Percentiles rank a stretch among this genome's conserved stretches.
Evolutionary conservation across 2,797 vertebrate species (phyloP).

Genomic region (Sebastes cheni): DNA sequence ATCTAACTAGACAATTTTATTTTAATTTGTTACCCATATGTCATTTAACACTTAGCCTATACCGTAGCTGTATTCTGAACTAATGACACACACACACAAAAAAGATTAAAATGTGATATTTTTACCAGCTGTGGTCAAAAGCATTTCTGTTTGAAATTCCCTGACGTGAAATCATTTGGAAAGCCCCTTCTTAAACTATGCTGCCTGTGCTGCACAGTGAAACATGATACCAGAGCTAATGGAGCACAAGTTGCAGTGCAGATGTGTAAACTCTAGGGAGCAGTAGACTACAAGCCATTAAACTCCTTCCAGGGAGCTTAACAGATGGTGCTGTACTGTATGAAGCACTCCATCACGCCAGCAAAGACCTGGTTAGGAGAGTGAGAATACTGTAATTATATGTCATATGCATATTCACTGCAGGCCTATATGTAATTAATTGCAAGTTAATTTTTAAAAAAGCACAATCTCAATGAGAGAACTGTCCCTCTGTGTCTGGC

Average conservation of each 20-base stretch:
- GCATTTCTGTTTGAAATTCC: not conserved
- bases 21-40: not conserved
- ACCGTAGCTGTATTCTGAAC: not conserved
- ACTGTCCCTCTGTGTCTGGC: constrained; percentile 41
- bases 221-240: not conserved
- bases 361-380: constrained; percentile 41
- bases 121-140: not conserved
- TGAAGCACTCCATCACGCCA: constrained; percentile 46
- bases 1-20: not conserved
- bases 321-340: constrained; percentile 36
- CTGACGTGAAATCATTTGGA: not conserved
- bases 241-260: constrained; percentile 51
- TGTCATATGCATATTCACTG: constrained; percentile 56
- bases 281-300: constrained; percentile 68
- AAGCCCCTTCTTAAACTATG: not conserved
- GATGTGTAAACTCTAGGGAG: constrained; percentile 55
- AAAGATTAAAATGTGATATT: not conserved
- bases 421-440: constrained; percentile 59
- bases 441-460: constrained; percentile 47
- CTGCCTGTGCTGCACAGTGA: not conserved
- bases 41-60: not conserved
- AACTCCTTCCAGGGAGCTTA: not conserved
- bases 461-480: constrained; percentile 49
- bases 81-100: not conserved
- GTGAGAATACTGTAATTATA: constrained; percentile 59